Conservation (phyloP, 2,888 invertebrate genomes). For the Drosophila meridiana region DNA sequence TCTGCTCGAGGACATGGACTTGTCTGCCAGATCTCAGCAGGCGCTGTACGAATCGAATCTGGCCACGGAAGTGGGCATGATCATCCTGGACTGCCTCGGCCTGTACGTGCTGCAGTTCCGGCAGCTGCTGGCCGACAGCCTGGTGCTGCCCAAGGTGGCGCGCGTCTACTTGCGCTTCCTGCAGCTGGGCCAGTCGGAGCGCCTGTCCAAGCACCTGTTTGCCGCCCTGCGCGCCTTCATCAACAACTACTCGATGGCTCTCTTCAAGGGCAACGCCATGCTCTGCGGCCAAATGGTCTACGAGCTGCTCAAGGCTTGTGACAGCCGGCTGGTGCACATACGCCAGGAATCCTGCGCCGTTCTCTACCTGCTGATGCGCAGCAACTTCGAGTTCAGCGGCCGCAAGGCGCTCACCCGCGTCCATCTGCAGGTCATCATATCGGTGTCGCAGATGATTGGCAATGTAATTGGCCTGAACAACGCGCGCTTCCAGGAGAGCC, state of each 20-base stretch:
- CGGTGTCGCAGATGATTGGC: slow-evolving; percentile 96
- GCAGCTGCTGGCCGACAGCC: slow-evolving; percentile 88
- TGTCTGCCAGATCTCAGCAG: slow-evolving; percentile 86
- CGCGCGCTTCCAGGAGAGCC: slow-evolving; percentile 96
- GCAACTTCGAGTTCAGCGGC: slow-evolving; percentile 95
- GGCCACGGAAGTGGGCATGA: slow-evolving; percentile 95
- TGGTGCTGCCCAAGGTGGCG: slow-evolving; percentile 92
- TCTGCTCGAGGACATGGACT: slow-evolving; percentile 86
- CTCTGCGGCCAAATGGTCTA: slow-evolving; percentile 93
- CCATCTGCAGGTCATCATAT: slow-evolving; percentile 97
- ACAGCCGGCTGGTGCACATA: slow-evolving; percentile 92
- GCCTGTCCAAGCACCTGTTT: slow-evolving; percentile 95
- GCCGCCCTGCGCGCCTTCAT: slow-evolving; percentile 96
- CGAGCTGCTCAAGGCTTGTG: slow-evolving; percentile 93
- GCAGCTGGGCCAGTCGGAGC: slow-evolving; percentile 95
- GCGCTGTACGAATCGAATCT: slow-evolving; percentile 92
- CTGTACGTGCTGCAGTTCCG: slow-evolving; percentile 92
- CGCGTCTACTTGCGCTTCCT: slow-evolving; percentile 94
- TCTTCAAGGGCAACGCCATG: slow-evolving; percentile 94
- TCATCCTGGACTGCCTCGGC: slow-evolving; percentile 94
- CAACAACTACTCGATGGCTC: slow-evolving; percentile 93
- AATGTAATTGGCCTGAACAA: slow-evolving; percentile 96
- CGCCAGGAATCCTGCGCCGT: slow-evolving; percentile 96
- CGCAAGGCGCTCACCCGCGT: slow-evolving; percentile 94
- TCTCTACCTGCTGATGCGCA: slow-evolving; percentile 95